phyloP scores from a whole-genome alignment of 2,797 vertebrate species.

The Moxostoma hubbsi region DNA sequence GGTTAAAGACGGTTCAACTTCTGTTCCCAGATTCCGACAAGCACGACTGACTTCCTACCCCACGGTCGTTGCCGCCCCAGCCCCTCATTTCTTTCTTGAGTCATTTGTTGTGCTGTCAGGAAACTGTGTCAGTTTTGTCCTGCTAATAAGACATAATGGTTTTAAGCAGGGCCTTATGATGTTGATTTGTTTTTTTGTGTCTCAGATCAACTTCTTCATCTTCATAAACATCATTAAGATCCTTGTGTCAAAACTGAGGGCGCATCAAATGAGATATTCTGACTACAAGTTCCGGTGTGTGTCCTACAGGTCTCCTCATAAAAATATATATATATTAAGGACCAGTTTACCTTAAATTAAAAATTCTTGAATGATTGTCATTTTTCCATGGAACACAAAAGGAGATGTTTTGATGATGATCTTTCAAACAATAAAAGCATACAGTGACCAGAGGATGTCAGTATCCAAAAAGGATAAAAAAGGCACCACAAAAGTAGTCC shows the following conservation, averaged over 20 bases:
- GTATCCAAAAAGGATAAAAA: no score
- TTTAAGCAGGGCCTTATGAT: background rate
- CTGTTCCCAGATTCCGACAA: constrained; percentile 7
- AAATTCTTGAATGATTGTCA: background rate
- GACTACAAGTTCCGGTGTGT: constrained; percentile 95
- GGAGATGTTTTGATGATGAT: no score
- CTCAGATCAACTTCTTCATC: constrained; percentile 94
- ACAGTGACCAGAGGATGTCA: no score
- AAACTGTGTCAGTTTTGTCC: constrained; percentile 17
- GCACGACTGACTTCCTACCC: background rate
- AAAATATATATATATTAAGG: no score
- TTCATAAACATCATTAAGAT: constrained; percentile 92
- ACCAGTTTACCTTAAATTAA: background rate
- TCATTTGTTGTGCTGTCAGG: constrained; percentile 3
- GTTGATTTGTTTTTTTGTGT: constrained; percentile 11
- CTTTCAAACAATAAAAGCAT: no score
- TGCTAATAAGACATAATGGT: constrained; percentile 26
- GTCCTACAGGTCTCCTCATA: background rate
- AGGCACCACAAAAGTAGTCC: no score
- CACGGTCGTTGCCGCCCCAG: constrained; percentile 26
- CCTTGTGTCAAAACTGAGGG: constrained; percentile 90
- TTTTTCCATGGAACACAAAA: background rate
- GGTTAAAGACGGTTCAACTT: constrained; percentile 59
- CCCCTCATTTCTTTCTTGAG: background rate
- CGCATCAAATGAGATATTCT: constrained; percentile 91